A percentile compares a stretch with the other conserved stretches of the same genome.
Evolutionary conservation across 2,797 vertebrate species (phyloP).

Genomic region (Todus mexicanus): DNA sequence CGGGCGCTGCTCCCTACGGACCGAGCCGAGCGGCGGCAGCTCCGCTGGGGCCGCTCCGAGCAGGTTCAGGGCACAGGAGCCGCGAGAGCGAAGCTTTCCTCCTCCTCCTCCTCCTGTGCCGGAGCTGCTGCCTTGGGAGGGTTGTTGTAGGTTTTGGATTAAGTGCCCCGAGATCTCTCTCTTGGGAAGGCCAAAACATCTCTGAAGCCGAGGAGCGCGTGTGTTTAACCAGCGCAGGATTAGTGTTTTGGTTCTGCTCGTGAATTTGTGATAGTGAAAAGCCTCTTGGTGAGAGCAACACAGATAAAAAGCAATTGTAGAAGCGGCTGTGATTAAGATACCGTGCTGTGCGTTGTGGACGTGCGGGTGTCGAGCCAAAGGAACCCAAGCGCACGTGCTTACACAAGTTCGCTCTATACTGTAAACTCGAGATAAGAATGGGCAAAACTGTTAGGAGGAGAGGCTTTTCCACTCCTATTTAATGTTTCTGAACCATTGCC

Average conservation of each 20-base stretch:
- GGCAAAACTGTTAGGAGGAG: neutral
- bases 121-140: neutral
- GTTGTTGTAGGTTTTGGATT: too few relatives aligned
- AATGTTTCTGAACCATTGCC: neutral
- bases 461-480: neutral
- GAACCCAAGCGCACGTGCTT: neutral
- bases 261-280: neutral
- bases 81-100: too few relatives aligned
- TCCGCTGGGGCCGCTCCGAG: neutral
- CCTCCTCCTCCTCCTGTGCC: fast-evolving
- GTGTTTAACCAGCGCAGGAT: neutral
- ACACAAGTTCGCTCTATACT: neutral
- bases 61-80: fast-evolving
- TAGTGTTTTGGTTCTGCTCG: neutral
- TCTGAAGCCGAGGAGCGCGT: too few relatives aligned
- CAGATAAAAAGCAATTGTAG: neutral
- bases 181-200: fast-evolving
- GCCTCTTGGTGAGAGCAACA: neutral
- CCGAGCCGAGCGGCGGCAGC: too few relatives aligned
- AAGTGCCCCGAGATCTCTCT: too few relatives aligned
- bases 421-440: neutral
- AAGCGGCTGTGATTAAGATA: neutral
- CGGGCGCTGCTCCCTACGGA: too few relatives aligned
- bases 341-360: neutral
- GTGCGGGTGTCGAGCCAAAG: neutral